phyloP scores from a whole-genome alignment of 2,888 invertebrate genomes.

The Anodontia alba region DNA sequence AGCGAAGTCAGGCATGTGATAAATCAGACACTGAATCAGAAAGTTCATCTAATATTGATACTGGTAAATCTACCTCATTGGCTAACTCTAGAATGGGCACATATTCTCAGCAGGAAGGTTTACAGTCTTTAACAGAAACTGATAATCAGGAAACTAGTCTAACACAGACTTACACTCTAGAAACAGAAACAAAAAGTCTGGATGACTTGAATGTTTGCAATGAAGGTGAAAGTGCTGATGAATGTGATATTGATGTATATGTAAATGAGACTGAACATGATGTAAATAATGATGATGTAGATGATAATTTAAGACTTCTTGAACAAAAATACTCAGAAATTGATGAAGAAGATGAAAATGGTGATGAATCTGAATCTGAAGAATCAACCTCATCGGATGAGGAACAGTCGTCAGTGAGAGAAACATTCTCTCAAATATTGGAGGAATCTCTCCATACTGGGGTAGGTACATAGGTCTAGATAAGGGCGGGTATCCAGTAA shows the following conservation, averaged over 20 bases:
- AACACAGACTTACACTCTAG: slow-evolving; percentile 31
- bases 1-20: background rate
- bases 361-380: slow-evolving; percentile 27
- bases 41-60: slow-evolving; percentile 9
- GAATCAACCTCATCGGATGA: slow-evolving; percentile 27
- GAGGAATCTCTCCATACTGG: slow-evolving; percentile 53
- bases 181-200: slow-evolving; percentile 7
- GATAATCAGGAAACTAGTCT: slow-evolving; percentile 33
- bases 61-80: slow-evolving; percentile 49
- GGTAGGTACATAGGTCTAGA: no score
- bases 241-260: slow-evolving; percentile 22
- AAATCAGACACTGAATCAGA: slow-evolving; percentile 41
- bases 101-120: slow-evolving; percentile 4
- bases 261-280: slow-evolving; percentile 9
- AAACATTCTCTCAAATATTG: slow-evolving; percentile 30
- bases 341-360: slow-evolving; percentile 32
- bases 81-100: slow-evolving; percentile 15
- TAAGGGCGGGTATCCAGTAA: no score
- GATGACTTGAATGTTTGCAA: background rate
- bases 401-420: slow-evolving; percentile 41
- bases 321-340: slow-evolving; percentile 28
- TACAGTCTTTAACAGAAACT: background rate
- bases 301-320: slow-evolving; percentile 21
- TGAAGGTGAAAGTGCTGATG: slow-evolving; percentile 87
- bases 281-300: slow-evolving; percentile 32